These are phyloP conservation scores for Gordius sp. DNA, from an alignment of 2,888 invertebrate genomes.

Conservation along the genomic window DNA sequence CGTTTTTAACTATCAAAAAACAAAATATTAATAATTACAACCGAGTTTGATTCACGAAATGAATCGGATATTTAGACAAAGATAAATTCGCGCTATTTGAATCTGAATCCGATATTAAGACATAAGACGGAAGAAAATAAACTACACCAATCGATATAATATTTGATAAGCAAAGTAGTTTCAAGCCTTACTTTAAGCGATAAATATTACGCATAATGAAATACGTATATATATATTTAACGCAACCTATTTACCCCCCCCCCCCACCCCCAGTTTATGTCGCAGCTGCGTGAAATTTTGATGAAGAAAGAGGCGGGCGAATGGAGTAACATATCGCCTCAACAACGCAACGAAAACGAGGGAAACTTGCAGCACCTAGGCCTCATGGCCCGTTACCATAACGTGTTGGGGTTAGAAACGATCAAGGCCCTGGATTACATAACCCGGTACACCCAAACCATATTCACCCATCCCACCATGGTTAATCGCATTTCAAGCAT, in stretches of 20 bases:
- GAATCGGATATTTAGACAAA: too few species aligned
- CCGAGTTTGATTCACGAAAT: too few species aligned
- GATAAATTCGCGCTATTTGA: too few species aligned
- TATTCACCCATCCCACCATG: slow-evolving; percentile 66
- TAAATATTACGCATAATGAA: too few species aligned
- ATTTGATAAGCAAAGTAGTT: too few species aligned
- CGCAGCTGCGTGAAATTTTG: not conserved
- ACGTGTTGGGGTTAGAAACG: slow-evolving; percentile 63
- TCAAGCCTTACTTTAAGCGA: too few species aligned
- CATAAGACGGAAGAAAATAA: too few species aligned
- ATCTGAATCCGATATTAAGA: too few species aligned
- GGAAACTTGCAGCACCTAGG: slow-evolving; percentile 21
- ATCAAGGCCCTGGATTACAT: slow-evolving; percentile 45
- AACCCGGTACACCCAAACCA: slow-evolving; percentile 35
- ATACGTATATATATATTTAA: too few species aligned
- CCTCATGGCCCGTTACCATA: slow-evolving; percentile 44
- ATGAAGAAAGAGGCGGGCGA: slow-evolving; percentile 39
- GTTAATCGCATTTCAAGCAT: slow-evolving; percentile 73
- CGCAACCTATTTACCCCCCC: not conserved
- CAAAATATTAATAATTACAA: too few species aligned
- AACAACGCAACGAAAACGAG: slow-evolving; percentile 43
- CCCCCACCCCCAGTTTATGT: not conserved
- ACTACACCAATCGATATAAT: too few species aligned
- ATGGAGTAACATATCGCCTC: slow-evolving; percentile 42
- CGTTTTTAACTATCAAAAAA: too few species aligned